These are phyloP conservation scores for Jordanella pulchra DNA, from an alignment of 2,797 vertebrate genomes.

Conservation along the genomic window DNA sequence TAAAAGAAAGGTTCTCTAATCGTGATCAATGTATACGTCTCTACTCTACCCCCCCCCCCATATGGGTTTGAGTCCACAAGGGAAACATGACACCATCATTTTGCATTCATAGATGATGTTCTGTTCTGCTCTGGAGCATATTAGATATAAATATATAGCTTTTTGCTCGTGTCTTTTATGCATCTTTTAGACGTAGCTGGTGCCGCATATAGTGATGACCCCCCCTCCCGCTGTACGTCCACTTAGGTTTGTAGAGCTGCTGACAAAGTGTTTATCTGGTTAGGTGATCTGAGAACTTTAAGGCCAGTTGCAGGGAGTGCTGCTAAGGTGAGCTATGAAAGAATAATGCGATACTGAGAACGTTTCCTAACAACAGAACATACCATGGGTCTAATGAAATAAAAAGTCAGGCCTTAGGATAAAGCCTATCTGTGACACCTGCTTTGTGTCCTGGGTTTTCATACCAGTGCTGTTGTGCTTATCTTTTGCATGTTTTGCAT, in stretches of 20 bases:
- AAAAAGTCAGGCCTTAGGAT: conserved; percentile 9
- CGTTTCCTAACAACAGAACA: conserved; percentile 64
- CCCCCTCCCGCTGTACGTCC: conserved; percentile 47
- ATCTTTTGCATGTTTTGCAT: conserved; percentile 60
- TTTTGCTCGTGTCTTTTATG: neutral
- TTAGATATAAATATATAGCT: neutral
- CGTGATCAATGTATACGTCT: too few species aligned
- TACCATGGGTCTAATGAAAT: conserved; percentile 25
- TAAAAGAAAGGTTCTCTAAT: too few species aligned
- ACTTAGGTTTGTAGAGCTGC: conserved; percentile 68
- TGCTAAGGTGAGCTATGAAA: conserved; percentile 80
- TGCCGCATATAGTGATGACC: conserved; percentile 27
- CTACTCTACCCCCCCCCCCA: too few species aligned
- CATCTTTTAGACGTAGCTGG: neutral
- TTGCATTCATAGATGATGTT: neutral
- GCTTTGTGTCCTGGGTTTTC: conserved; percentile 12
- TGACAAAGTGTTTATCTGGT: conserved; percentile 79
- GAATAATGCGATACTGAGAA: conserved; percentile 84
- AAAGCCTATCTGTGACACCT: conserved; percentile 21
- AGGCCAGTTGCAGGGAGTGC: conserved; percentile 77
- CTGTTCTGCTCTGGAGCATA: too few species aligned
- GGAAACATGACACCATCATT: neutral
- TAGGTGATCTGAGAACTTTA: conserved; percentile 82
- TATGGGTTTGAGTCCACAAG: neutral
- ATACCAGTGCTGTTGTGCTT: conserved; percentile 12